phyloP scores from a whole-genome alignment of 2,113 vertebrate species.

The Herpetotheres cachinnans region DNA sequence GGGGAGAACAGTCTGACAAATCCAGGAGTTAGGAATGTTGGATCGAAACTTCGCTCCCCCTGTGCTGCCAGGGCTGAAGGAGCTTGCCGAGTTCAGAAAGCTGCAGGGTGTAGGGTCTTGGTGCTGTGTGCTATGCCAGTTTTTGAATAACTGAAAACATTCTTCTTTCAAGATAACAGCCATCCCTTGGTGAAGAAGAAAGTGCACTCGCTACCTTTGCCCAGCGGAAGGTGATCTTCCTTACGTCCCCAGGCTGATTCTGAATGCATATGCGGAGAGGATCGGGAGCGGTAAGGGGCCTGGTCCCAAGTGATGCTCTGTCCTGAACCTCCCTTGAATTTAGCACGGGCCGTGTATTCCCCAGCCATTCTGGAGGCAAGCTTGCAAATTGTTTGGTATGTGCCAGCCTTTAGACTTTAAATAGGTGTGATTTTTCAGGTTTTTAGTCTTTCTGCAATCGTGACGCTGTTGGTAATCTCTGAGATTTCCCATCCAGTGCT shows the following conservation, averaged over 20 bases:
- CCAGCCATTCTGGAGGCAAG: background rate
- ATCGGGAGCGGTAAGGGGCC: background rate
- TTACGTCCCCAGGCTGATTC: background rate
- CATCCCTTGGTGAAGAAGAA: background rate
- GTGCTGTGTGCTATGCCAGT: background rate
- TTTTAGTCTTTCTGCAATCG: background rate
- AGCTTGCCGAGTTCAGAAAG: background rate
- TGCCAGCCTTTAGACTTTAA: background rate
- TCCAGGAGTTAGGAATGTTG: background rate
- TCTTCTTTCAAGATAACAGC: background rate
- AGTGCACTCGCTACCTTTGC: background rate
- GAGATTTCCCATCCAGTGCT: background rate
- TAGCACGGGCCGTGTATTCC: background rate
- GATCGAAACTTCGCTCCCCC: background rate
- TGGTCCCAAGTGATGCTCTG: background rate
- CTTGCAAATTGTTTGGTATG: background rate
- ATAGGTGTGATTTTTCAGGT: background rate
- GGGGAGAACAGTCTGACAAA: background rate
- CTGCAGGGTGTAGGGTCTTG: background rate
- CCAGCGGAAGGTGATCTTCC: background rate
- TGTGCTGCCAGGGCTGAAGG: background rate
- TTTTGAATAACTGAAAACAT: background rate
- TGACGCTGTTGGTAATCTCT: background rate
- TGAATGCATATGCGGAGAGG: background rate
- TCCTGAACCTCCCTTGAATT: background rate